Evolutionary conservation across 2,888 invertebrate genomes (phyloP), one percentile per base, ranked within the genome.

Genomic region (Mesopsocus fuscifrons): DNA sequence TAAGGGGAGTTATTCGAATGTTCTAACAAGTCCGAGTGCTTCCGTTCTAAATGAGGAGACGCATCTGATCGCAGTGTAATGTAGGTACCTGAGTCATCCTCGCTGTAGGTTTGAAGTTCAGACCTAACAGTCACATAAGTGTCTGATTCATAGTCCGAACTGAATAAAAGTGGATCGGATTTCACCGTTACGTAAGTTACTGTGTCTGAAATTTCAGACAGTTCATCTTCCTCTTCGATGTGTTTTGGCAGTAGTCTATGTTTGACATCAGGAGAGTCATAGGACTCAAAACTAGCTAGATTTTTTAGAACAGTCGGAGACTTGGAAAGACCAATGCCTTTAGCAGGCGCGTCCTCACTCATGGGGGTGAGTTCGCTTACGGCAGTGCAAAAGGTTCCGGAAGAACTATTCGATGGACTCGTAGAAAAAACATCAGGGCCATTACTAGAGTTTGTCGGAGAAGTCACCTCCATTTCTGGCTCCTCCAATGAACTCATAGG

Each of bases 251-350:
- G 6, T 11, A 26, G 11, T 26, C 26, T 26, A 20, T 21, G 17
- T 20, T 38, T 17, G 20, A 38, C 38, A 18, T 6, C 17, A 15
- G 17, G 38, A 5, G 38, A 17, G 20, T 17, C 21, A 21, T 16
- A 38, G 5, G 21, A 9, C 21, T 38, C 38, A 21, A 38, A 38
- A 38, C n/a, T 18, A 6, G 38, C 38, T 6, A 38, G 21, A 38
- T 38, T 38, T 18, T 38, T 38, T 21, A 38, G 20, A 5, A 38
- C 38, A 6, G 38, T 38, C 15, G 38, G 38, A n/a, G 38, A 38
- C 20, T 38, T 38, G n/a, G 38, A 38, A 20, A 38, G 18, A 21
- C 38, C 21, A 21, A 21, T 20, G 13, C 13, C 13, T 18, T 38
- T 38, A 5, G 16, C 6, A 20, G 38, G 38, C 15, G 33, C 33